These are phyloP conservation scores for Microctonus aethiopoides DNA, from an alignment of 2,888 invertebrate species.

Conservation along the genomic window DNA sequence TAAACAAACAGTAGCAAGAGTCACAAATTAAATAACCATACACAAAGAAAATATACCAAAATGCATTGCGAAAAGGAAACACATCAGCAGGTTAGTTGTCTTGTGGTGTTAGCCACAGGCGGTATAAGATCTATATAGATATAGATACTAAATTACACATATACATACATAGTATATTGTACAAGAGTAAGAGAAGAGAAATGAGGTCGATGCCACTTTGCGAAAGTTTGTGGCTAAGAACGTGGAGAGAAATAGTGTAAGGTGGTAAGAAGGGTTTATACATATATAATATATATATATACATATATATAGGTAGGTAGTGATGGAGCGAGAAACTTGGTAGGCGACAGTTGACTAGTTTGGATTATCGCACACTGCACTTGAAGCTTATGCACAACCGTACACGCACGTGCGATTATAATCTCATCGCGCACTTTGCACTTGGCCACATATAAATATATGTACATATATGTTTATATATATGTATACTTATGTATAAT, in stretches of 20 bases:
- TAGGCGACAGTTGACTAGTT: constrained; percentile 28
- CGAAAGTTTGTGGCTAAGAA: neutral
- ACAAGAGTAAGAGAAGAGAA: neutral
- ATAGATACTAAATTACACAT: no score
- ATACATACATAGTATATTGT: neutral
- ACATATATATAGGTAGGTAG: neutral
- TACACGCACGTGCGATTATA: constrained; percentile 21
- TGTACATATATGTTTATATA: no score
- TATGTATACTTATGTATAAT: neutral
- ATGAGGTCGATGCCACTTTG: neutral
- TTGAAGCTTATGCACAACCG: neutral
- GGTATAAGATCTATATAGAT: neutral
- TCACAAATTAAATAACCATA: neutral
- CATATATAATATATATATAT: no score
- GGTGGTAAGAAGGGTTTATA: neutral
- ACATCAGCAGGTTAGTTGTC: constrained; percentile 1
- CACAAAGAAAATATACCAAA: neutral
- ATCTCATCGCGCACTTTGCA: constrained; percentile 19
- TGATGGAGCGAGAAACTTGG: constrained; percentile 14
- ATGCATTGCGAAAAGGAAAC: neutral
- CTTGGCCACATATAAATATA: neutral
- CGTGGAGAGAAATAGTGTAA: neutral
- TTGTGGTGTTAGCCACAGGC: constrained; percentile 13
- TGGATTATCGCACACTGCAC: constrained; percentile 25
- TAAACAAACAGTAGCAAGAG: neutral